Evolutionary conservation across 2,113 vertebrate species (phyloP), one percentile per base, ranked within the genome.

Genomic region (Cheilinus undulatus): DNA sequence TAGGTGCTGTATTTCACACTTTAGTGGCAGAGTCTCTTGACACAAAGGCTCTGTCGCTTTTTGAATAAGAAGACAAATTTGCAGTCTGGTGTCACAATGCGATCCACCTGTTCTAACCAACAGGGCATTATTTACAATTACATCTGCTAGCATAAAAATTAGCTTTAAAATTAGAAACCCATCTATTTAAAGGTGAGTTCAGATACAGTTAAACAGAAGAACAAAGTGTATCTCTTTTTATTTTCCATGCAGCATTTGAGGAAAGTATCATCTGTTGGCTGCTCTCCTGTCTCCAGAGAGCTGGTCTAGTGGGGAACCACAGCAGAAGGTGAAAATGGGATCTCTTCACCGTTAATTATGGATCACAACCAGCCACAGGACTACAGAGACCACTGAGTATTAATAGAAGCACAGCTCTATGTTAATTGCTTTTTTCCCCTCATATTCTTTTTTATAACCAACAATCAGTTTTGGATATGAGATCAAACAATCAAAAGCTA

Each of bases 401-500:
- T 91, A 82, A 77, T 91, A 91, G 82, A 87, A 77, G 48, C 71
- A n/a, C 68, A n/a, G 76, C 49, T 87, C 82, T 73, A 85, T 89
- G 86, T 66, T 91, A 91, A 92, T 91, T 73, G 83, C 62, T 80
- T 76, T 83, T 78, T 73, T 84, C 76, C 43, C 22, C 53, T 72
- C 52, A 17, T 50, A 42, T 26, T 67, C 62, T 22, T 60, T 71
- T 66, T 57, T 73, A 59, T 67, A 64, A 72, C 59, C 42, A 83
- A 88, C 90, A 91, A 88, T 83, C 40, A 69, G 78, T 91, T 91
- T 88, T 80, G 84, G 85, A 88, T 73, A 32, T 28, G 72, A 91
- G 89, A 92, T 92, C 88, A 92, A 92, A 92, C 86, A 85, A 88
- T 89, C 79, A 88, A 60, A 82, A 81, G 48, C 54, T 64, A 88